Conservation (phyloP, 1,140 invertebrate species). For the Drosophila mayri region DNA sequence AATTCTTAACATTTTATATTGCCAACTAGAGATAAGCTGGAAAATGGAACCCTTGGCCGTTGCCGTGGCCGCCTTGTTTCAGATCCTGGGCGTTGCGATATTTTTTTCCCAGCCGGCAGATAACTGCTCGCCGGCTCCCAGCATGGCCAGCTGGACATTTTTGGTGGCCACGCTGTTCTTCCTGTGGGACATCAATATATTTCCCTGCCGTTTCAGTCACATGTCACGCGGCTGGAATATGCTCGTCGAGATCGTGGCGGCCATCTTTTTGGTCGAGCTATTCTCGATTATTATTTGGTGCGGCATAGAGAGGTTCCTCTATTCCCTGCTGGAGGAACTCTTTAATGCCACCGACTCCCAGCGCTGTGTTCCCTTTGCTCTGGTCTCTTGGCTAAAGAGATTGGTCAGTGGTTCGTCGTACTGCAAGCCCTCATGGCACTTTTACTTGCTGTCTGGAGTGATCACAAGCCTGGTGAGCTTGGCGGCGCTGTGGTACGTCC, state of each 20-base stretch:
- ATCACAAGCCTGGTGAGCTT: constrained; percentile 20
- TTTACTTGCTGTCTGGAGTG: constrained; percentile 44
- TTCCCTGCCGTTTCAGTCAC: constrained; percentile 48
- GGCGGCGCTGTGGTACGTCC: constrained; percentile 39
- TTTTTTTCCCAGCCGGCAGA: constrained; percentile 58
- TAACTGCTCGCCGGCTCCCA: constrained; percentile 55
- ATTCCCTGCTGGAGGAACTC: constrained; percentile 2
- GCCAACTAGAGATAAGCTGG: not conserved
- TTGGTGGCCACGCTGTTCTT: constrained; percentile 40
- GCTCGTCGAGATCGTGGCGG: constrained; percentile 38
- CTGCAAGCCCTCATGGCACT: not conserved
- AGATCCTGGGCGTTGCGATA: constrained; percentile 38
- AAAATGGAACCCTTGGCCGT: constrained; percentile 46
- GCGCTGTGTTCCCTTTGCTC: not conserved
- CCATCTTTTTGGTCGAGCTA: constrained; percentile 47
- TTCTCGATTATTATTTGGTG: constrained; percentile 59
- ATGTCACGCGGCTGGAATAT: constrained; percentile 40
- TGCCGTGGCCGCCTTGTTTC: constrained; percentile 27
- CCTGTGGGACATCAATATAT: constrained; percentile 48
- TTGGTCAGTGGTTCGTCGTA: not conserved
- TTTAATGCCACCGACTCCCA: not conserved
- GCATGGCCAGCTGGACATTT: constrained; percentile 55
- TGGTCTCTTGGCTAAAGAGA: not conserved
- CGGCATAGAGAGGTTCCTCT: constrained; percentile 43
- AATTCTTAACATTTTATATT: constrained; percentile 1